A percentile compares a stretch with the other conserved stretches of the same genome.
These are phyloP conservation scores for Noctilio leporinus DNA, from an alignment of 2,113 vertebrate genomes.

Conservation along the genomic window DNA sequence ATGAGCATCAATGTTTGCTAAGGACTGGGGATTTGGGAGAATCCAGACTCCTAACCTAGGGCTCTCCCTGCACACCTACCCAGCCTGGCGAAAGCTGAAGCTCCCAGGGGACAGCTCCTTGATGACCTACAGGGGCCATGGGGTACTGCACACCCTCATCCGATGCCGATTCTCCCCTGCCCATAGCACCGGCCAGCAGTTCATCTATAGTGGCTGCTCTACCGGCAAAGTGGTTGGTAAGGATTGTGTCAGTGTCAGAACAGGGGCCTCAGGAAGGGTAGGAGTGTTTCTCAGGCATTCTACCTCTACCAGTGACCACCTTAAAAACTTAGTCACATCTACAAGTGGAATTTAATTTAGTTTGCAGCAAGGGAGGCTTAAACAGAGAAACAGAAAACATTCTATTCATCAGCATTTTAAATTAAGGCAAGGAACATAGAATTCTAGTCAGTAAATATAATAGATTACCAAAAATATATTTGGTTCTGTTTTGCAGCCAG, in stretches of 20 bases:
- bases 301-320: neutral
- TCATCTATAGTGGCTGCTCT: constrained; percentile 92
- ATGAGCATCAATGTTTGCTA: neutral
- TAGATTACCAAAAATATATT: constrained; percentile 24
- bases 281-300: neutral
- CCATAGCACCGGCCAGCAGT: constrained; percentile 90
- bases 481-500: neutral
- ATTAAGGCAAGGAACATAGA: constrained; percentile 42
- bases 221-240: constrained; percentile 91
- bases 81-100: constrained; percentile 89
- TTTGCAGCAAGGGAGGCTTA: neutral
- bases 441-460: constrained; percentile 25
- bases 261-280: neutral
- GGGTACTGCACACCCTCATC: constrained; percentile 91
- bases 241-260: constrained; percentile 45
- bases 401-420: constrained; percentile 9
- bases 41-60: neutral
- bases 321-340: neutral
- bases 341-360: neutral
- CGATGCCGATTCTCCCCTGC: constrained; percentile 90
- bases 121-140: constrained; percentile 93
- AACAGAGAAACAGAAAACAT: constrained; percentile 16
- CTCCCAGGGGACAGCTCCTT: constrained; percentile 91
- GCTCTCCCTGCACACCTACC: neutral
- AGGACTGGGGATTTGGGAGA: neutral